Conservation (phyloP, 2,113 vertebrate genomes). For the Entomyzon cyanotis region DNA sequence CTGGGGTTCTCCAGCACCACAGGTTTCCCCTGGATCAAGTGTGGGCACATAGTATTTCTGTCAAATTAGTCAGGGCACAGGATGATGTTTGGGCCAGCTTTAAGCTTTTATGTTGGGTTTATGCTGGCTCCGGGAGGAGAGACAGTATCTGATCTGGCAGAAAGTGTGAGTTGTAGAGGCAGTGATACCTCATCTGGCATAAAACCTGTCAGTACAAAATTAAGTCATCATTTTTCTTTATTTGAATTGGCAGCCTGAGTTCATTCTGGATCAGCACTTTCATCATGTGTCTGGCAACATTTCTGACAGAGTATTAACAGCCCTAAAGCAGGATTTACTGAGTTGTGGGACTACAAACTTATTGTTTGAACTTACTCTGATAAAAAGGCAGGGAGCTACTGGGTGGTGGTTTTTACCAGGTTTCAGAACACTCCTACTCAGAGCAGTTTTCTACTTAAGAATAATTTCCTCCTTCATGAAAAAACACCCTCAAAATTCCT, state of each 20-base stretch:
- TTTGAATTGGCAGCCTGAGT: slow-evolving; percentile 31
- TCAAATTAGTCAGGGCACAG: background rate
- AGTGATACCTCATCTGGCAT: background rate
- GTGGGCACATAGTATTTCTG: background rate
- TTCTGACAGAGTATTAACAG: slow-evolving; percentile 8
- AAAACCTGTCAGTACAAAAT: slow-evolving; percentile 50
- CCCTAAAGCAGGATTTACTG: slow-evolving; percentile 22
- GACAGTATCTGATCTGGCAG: background rate
- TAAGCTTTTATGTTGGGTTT: background rate
- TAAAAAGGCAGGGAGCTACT: slow-evolving; percentile 20
- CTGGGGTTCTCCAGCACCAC: background rate
- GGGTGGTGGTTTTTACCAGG: background rate
- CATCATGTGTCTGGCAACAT: slow-evolving; percentile 41
- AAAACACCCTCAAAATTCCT: background rate
- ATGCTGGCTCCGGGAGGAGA: background rate
- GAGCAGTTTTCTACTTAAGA: background rate
- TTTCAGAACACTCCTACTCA: background rate
- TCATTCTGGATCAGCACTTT: slow-evolving; percentile 52
- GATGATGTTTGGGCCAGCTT: background rate
- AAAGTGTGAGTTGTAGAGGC: background rate
- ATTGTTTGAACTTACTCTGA: background rate
- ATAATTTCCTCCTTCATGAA: background rate
- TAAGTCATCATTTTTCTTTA: slow-evolving; percentile 53
- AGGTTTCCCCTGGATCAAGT: background rate
- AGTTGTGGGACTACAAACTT: slow-evolving; percentile 11